These are phyloP conservation scores for Grallaria varia DNA, from an alignment of 2,113 vertebrate species.

Conservation along the genomic window DNA sequence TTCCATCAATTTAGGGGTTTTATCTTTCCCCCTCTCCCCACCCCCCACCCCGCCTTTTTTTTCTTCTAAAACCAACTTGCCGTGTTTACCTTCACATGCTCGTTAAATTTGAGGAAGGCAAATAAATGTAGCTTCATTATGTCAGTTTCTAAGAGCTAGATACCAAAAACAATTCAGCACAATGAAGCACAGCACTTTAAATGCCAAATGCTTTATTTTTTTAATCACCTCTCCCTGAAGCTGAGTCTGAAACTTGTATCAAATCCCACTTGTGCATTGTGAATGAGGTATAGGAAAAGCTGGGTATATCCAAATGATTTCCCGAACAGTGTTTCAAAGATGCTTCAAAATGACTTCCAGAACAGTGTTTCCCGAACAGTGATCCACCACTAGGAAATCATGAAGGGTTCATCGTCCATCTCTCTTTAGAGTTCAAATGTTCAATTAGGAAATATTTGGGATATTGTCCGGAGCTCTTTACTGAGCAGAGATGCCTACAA, in stretches of 20 bases:
- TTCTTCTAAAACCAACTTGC: background rate
- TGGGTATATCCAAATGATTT: background rate
- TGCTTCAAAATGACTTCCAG: background rate
- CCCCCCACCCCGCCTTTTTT: too few species aligned
- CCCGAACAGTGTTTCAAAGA: background rate
- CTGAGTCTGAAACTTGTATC: background rate
- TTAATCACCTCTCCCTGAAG: background rate
- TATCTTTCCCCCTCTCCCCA: too few species aligned
- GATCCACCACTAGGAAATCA: background rate
- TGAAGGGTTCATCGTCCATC: background rate
- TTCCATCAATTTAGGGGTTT: background rate
- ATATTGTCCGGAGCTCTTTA: background rate
- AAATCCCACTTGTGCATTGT: background rate
- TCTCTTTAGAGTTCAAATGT: background rate
- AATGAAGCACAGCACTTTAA: background rate
- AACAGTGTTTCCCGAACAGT: background rate
- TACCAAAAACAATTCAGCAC: background rate
- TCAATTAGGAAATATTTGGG: background rate
- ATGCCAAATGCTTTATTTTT: background rate
- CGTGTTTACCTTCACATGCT: background rate
- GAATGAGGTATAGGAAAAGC: background rate
- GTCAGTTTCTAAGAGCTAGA: background rate
- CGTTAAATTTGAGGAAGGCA: background rate
- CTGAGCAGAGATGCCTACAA: background rate
- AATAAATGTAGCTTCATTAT: background rate